Conservation (phyloP, 2,888 invertebrate genomes). For the Hypselothyrea guttata region DNA sequence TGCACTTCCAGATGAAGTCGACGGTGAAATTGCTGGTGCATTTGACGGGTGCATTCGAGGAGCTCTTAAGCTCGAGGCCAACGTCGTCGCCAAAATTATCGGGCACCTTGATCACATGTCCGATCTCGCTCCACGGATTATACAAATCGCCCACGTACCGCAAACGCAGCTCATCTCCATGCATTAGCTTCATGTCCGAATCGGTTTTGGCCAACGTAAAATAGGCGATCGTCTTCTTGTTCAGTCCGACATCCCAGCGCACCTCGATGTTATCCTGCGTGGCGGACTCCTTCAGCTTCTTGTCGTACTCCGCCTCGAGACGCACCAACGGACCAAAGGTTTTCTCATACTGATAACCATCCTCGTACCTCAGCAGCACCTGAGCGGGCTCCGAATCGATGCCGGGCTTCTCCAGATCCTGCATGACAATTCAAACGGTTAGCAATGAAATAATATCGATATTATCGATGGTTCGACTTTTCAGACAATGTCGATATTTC, state of each 20-base stretch:
- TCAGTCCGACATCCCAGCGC: constrained; percentile 98
- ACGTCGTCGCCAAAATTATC: constrained; percentile 99
- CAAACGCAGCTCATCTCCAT: constrained; percentile 97
- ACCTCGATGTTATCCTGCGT: constrained; percentile 99
- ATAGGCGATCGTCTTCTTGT: constrained; percentile 98
- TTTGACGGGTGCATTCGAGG: constrained; percentile 95
- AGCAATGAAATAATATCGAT: too few species aligned
- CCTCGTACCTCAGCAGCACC: constrained; percentile 90
- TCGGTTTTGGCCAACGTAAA: constrained; percentile 98
- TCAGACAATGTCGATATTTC: too few species aligned
- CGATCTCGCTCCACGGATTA: constrained; percentile 98
- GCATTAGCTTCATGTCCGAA: constrained; percentile 99
- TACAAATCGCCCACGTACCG: constrained; percentile 96
- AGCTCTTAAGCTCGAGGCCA: constrained; percentile 96
- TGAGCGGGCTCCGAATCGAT: constrained; percentile 99
- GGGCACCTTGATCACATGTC: constrained; percentile 97
- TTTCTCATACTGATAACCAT: constrained; percentile 99
- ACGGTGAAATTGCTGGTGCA: constrained; percentile 98
- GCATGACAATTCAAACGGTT: constrained; percentile 8
- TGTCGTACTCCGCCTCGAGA: constrained; percentile 99
- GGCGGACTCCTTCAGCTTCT: constrained; percentile 97
- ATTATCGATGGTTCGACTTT: too few species aligned
- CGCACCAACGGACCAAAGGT: constrained; percentile 98
- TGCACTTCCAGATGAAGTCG: constrained; percentile 99
- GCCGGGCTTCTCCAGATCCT: constrained; percentile 97